Evolutionary conservation across 2,888 invertebrate genomes (phyloP).

Genomic region (Drosophila niveifrons): DNA sequence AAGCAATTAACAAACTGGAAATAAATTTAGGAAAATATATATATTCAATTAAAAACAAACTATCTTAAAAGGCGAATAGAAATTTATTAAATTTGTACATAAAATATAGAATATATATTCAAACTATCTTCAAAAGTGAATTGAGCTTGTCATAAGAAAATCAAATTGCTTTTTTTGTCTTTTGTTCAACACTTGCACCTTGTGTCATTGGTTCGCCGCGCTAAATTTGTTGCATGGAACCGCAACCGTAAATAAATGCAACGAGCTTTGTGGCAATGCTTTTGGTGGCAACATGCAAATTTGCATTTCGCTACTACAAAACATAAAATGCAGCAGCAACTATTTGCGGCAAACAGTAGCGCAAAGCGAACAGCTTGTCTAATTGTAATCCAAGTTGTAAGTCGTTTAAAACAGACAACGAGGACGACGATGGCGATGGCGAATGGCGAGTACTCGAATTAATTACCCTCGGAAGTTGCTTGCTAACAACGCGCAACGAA

Average conservation of each 20-base stretch:
- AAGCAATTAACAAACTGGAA: no score
- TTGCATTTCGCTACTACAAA: conserved; percentile 48
- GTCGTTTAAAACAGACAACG: conserved; percentile 85
- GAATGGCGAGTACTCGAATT: conserved; percentile 84
- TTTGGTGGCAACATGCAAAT: conserved; percentile 72
- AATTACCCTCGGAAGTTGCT: conserved; percentile 84
- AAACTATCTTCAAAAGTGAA: not conserved
- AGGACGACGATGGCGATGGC: conserved; percentile 35
- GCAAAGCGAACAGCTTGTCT: conserved; percentile 83
- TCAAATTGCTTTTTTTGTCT: not conserved
- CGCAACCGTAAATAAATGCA: conserved; percentile 62
- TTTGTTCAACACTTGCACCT: not conserved
- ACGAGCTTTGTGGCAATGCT: conserved; percentile 18
- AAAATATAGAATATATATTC: no score
- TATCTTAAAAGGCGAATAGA: no score
- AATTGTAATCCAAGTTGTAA: conserved; percentile 85
- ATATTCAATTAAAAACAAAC: no score
- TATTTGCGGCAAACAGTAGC: conserved; percentile 75
- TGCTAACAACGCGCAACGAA: conserved; percentile 77
- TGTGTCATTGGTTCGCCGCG: conserved; percentile 27
- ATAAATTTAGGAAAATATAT: no score
- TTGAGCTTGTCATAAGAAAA: not conserved
- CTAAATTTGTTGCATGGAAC: conserved; percentile 46
- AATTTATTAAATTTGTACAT: no score
- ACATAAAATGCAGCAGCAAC: conserved; percentile 62